Evolutionary conservation across 2,113 vertebrate species (phyloP).

Genomic region (Notothenia rossii): DNA sequence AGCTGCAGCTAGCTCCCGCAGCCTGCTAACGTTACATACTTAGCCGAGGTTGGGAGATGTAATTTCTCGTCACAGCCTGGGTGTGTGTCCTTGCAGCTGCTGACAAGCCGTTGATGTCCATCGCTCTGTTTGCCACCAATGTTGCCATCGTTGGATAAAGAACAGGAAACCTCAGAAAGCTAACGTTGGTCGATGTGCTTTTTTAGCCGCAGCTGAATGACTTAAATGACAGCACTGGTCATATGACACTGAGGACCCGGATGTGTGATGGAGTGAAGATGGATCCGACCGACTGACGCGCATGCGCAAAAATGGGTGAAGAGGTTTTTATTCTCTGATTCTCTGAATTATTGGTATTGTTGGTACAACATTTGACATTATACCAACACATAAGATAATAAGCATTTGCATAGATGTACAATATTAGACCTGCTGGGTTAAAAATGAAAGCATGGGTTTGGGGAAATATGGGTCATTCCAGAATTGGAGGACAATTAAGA

Average conservation of each 20-base stretch:
- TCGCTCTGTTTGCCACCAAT: slow-evolving; percentile 77
- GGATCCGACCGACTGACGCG: not conserved
- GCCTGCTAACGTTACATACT: slow-evolving; percentile 77
- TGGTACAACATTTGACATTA: not conserved
- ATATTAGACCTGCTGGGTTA: not conserved
- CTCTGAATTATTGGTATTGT: not conserved
- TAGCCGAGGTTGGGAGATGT: slow-evolving; percentile 87
- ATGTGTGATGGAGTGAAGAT: slow-evolving; percentile 33
- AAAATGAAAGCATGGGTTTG: not conserved
- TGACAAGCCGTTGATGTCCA: slow-evolving; percentile 82
- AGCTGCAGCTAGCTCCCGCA: slow-evolving; percentile 4
- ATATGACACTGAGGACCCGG: slow-evolving; percentile 76
- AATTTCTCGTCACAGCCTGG: slow-evolving; percentile 86
- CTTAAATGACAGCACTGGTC: slow-evolving; percentile 64
- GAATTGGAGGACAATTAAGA: too few species aligned
- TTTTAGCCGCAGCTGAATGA: slow-evolving; percentile 29
- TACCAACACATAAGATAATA: not conserved
- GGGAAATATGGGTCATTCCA: not conserved
- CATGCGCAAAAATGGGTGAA: not conserved
- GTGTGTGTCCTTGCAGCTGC: slow-evolving; percentile 83
- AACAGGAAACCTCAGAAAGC: slow-evolving; percentile 1
- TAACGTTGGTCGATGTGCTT: not conserved
- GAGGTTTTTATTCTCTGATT: not conserved
- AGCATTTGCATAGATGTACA: not conserved
- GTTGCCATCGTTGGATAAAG: slow-evolving; percentile 78